Evolutionary conservation across 2,113 vertebrate species (phyloP).

Genomic region (Lepidothrix coronata): DNA sequence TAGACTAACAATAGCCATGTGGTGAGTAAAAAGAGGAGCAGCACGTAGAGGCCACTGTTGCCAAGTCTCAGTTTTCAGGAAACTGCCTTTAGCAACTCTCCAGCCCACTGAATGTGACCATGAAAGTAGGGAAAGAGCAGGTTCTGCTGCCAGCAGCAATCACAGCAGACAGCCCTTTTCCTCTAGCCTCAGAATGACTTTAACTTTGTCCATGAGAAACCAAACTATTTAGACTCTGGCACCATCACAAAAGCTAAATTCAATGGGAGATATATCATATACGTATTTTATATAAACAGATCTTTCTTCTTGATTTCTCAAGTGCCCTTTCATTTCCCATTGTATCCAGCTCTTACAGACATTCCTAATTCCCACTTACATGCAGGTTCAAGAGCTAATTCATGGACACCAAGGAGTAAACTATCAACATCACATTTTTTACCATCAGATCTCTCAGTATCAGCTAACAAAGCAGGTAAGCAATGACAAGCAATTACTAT

Average conservation of each 20-base stretch:
- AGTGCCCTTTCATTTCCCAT: neutral
- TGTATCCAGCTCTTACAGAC: neutral
- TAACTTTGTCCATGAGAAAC: constrained; percentile 10
- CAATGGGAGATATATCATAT: neutral
- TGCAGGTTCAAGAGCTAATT: neutral
- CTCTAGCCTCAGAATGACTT: constrained; percentile 1
- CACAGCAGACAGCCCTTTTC: neutral
- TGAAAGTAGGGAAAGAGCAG: neutral
- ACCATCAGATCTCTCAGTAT: neutral
- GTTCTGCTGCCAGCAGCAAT: constrained; percentile 20
- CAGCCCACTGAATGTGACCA: neutral
- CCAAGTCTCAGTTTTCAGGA: neutral
- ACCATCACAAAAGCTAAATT: neutral
- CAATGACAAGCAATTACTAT: neutral
- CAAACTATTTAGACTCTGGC: constrained; percentile 25
- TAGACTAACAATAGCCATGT: neutral
- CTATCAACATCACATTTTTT: neutral
- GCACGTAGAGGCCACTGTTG: neutral
- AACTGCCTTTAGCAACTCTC: neutral
- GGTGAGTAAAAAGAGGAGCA: neutral
- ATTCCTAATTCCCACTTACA: neutral
- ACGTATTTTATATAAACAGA: neutral
- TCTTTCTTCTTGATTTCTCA: neutral
- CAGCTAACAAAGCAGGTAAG: neutral
- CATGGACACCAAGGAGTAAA: neutral